Evolutionary conservation across 2,797 vertebrate species (phyloP), one percentile per base, ranked within the genome.

Genomic region (Scolopax bukidnonensis): DNA sequence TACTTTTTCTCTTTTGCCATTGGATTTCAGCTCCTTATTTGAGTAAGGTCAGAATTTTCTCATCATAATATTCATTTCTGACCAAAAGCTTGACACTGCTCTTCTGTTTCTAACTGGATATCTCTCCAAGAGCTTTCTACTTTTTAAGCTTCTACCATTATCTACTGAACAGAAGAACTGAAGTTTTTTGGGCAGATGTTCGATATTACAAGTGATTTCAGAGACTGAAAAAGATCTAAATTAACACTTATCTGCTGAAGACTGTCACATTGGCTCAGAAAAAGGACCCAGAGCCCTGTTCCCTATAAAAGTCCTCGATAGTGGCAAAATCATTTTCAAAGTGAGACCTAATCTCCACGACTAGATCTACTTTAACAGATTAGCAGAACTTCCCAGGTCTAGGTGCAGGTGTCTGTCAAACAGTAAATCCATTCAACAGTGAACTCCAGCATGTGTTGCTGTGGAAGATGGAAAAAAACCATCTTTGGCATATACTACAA

Each of bases 271-370:
- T 43, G 47, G 36, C 38, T 68, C 48, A 71, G 45, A 60, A 77
- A 94, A 91, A 63, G 9, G 43, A 84, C 33, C 25, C 25, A n/a
- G 36, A 85, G 10, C 25, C 23, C 64, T 65, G 45, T 24, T 71
- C 17, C 12, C 53, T 61, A 23, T 24, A 19, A 9, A 87, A 85
- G 27, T 60, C 47, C 30, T 69, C 4, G 0, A 23, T 8, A 4
- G 36, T 11, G 89, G 56, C 61, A 73, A 94, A 84, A 48, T 16
- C 4, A 48, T 87, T 93, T 89, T 82, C 92, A 75, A 96, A 71
- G 41, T 11, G 45, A 87, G 68, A 77, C 13, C 25, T 80, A 40
- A 92, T 71, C 33, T 78, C 41, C 0, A 0, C 32, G 53, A 90
- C 57, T 71, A 25, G 25, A 69, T 81, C 61, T 78, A 23, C 30